Base-by-base conservation (phyloP, 2,888 invertebrate species). In the Tupiocoris notatus region DNA sequence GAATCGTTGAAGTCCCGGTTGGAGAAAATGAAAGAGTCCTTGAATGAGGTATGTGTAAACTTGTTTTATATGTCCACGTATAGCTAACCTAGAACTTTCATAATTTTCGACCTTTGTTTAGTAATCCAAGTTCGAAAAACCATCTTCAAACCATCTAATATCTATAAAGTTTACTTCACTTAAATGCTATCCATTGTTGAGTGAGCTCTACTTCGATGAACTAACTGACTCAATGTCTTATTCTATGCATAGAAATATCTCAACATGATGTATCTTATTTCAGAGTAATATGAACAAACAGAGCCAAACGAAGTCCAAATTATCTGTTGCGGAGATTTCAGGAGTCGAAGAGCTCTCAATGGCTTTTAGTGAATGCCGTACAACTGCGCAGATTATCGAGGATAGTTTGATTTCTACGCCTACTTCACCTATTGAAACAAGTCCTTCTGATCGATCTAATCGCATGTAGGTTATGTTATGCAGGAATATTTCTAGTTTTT, bases 1-100 rank as follows among this genome's bases (percentile, higher is more conserved):
- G 62, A 73, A 62, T 20, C 17, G 12, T 21, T 73, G 21, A 73
- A 73, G 18, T 7, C 16, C 16, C 61, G 62, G n/a, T 54, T 73
- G 73, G 73, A 73, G 17, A 22, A 39, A 39, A 62, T 73, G 63
- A 62, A 73, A 59, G 20, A 57, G 2, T 9, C 9, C 16, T 2
- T 17, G 18, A 25, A 12, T 65, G 9, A 20, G n/a, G 65, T 18
- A 17, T 12, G 20, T 12, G 16, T 20, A 0, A 23, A 22, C 63
- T 6, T 1, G 63, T 17, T 20, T 20, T 6, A n/a, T n/a, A n/a
- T n/a, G n/a, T n/a, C n/a, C n/a, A n/a, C n/a, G n/a, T n/a, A n/a
- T n/a, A n/a, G n/a, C n/a, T n/a, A n/a, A 58, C 58, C 18, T 2
- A 58, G n/a, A 58, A 58, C 3, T 6, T 62, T 6, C n/a, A n/a